Conservation (phyloP, 2,113 vertebrate genomes). For the Cairina moschata region DNA sequence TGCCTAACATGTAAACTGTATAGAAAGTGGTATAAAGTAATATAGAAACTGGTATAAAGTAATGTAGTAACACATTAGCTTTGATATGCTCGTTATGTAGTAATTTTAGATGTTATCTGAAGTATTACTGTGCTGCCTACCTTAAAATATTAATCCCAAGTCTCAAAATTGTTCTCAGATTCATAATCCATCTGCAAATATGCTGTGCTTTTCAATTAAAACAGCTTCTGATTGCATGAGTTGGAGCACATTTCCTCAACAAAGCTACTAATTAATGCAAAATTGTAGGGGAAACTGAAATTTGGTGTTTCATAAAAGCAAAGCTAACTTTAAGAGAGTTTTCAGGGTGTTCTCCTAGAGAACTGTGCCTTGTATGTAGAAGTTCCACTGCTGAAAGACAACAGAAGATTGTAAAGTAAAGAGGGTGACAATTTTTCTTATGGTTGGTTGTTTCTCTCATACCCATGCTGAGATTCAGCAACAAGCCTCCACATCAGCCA, state of each 20-base stretch:
- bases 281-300: neutral
- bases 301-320: neutral
- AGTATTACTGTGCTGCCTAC: neutral
- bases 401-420: neutral
- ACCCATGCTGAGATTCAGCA: neutral
- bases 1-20: neutral
- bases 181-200: neutral
- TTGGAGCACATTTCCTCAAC: neutral
- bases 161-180: neutral
- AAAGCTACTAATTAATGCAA: neutral
- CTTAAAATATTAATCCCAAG: neutral
- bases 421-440: neutral
- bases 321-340: neutral
- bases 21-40: neutral
- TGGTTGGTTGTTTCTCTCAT: neutral
- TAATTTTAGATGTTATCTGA: neutral
- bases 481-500: neutral
- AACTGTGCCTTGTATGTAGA: neutral
- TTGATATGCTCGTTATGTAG: neutral
- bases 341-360: neutral
- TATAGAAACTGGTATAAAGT: neutral
- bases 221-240: neutral
- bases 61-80: neutral
- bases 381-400: neutral
- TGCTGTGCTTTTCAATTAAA: neutral